Percentiles rank a stretch among this genome's conserved stretches.
phyloP scores from a whole-genome alignment of 2,888 invertebrate species.

The Sympetrum striolatum region DNA sequence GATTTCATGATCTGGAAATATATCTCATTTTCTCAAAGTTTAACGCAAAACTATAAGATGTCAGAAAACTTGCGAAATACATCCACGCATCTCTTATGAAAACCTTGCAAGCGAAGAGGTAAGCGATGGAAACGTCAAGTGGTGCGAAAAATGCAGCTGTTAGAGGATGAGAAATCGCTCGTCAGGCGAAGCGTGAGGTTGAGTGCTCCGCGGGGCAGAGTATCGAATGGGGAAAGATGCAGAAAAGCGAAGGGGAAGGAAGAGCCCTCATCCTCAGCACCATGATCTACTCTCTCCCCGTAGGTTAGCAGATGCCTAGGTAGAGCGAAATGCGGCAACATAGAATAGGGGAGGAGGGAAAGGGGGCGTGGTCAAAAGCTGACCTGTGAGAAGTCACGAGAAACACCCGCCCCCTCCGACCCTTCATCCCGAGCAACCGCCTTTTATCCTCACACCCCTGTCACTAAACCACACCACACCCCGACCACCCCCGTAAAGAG shows the following conservation, averaged over 20 bases:
- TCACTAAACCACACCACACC: constrained; percentile 33
- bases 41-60: too few species aligned
- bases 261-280: not conserved
- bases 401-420: not conserved
- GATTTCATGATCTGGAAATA: too few species aligned
- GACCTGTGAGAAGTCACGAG: constrained; percentile 37
- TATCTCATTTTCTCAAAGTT: too few species aligned
- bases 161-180: too few species aligned
- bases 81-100: too few species aligned
- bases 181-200: too few species aligned
- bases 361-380: not conserved
- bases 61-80: too few species aligned
- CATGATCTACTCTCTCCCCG: not conserved
- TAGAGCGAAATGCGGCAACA: not conserved
- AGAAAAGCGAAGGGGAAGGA: not conserved
- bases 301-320: not conserved
- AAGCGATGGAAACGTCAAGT: too few species aligned
- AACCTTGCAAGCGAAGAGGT: too few species aligned
- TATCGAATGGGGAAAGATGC: not conserved
- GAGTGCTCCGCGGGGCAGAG: not conserved
- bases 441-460: constrained; percentile 29
- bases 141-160: too few species aligned
- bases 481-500: not conserved
- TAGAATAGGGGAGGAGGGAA: not conserved
- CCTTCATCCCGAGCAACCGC: not conserved